A percentile compares a stretch with the other conserved stretches of the same genome.
phyloP scores from a whole-genome alignment of 2,888 invertebrate genomes.

The Pyralis farinalis region DNA sequence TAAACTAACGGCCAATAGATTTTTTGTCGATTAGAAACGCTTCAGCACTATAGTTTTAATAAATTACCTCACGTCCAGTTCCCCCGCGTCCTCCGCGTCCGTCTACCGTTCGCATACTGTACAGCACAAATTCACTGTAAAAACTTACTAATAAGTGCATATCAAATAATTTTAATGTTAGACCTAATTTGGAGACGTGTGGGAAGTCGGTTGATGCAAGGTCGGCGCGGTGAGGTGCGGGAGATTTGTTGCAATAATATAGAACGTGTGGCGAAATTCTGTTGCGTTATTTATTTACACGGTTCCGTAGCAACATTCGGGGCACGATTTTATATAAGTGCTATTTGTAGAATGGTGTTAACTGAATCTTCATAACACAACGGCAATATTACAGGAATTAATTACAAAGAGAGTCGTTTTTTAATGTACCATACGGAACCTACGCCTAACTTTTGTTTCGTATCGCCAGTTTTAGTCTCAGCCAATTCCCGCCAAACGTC shows the following conservation, averaged over 20 bases:
- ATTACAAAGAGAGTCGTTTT: background rate
- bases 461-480: conserved; percentile 16
- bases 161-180: conserved; percentile 75
- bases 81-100: conserved; percentile 31
- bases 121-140: conserved; percentile 78
- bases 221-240: conserved; percentile 23
- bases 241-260: conserved; percentile 25
- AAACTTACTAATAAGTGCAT: conserved; percentile 74
- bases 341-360: background rate
- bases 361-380: background rate
- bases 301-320: background rate
- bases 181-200: conserved; percentile 58
- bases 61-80: conserved; percentile 20
- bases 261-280: background rate
- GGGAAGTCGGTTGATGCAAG: conserved; percentile 36
- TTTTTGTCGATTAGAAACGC: background rate
- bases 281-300: conserved; percentile 4
- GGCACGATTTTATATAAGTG: background rate
- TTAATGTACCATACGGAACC: background rate
- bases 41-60: conserved; percentile 1
- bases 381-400: background rate
- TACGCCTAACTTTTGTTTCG: background rate
- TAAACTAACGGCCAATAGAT: background rate
- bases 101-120: conserved; percentile 50
- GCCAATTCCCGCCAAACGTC: conserved; percentile 39